phyloP scores from a whole-genome alignment of 2,888 invertebrate species.

The Drosophila flavopinicola region DNA sequence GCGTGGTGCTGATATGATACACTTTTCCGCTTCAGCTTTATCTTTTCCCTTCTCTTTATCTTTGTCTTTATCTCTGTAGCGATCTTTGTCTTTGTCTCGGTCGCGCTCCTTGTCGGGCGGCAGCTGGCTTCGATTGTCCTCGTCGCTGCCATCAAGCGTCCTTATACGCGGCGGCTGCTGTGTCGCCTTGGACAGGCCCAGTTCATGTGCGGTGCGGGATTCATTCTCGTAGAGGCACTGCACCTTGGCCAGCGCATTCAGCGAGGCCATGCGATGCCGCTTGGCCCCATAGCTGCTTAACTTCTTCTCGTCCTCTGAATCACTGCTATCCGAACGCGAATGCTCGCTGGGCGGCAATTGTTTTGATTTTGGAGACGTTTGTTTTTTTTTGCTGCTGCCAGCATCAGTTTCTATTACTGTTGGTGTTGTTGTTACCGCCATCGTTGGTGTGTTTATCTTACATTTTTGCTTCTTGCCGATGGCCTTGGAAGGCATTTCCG shows the following conservation, averaged over 20 bases:
- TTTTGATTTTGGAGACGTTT: constrained; percentile 20
- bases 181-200: constrained; percentile 85
- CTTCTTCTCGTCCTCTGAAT: constrained; percentile 82
- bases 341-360: constrained; percentile 44
- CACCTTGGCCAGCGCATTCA: constrained; percentile 95
- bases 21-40: constrained; percentile 14
- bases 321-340: constrained; percentile 60
- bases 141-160: constrained; percentile 84
- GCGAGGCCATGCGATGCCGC: constrained; percentile 93
- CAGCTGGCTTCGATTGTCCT: constrained; percentile 81
- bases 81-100: constrained; percentile 37
- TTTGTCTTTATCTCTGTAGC: constrained; percentile 2
- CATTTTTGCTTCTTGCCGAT: constrained; percentile 35
- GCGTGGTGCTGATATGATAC: constrained; percentile 83
- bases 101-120: constrained; percentile 21
- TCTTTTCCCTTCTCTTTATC: constrained; percentile 29
- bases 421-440: background rate
- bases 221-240: constrained; percentile 96
- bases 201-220: constrained; percentile 89
- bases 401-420: constrained; percentile 6
- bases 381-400: constrained; percentile 18
- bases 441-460: constrained; percentile 25
- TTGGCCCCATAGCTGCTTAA: constrained; percentile 87
- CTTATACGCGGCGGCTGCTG: constrained; percentile 85
- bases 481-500: constrained; percentile 10